Percentiles rank a stretch among this genome's conserved stretches.
phyloP scores from a whole-genome alignment of 2,888 invertebrate genomes.

The Noctua janthina region DNA sequence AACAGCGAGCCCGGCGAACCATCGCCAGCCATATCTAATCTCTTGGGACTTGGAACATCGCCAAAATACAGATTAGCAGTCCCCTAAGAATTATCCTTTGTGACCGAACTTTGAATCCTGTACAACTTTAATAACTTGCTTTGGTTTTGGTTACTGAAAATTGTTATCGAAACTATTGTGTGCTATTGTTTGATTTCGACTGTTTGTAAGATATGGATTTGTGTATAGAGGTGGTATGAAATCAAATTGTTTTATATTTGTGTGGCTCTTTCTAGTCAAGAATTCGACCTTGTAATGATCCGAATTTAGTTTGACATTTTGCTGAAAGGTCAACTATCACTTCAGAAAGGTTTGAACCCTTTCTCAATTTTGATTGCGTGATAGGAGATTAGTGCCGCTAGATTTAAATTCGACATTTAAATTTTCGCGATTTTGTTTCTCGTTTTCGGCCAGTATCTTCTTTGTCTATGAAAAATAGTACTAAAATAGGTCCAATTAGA shows the following conservation, averaged over 20 bases:
- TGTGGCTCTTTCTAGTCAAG: neutral
- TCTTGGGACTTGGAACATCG: conserved; percentile 78
- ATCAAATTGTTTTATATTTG: neutral
- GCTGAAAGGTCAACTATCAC: conserved; percentile 1
- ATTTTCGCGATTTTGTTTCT: neutral
- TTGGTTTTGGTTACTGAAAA: conserved; percentile 62
- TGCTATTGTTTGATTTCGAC: conserved; percentile 57
- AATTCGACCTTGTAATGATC: neutral
- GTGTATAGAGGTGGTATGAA: neutral
- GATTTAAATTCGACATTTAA: conserved; percentile 4
- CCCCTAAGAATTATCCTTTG: conserved; percentile 79
- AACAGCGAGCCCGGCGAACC: conserved; percentile 66
- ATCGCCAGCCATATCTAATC: conserved; percentile 76
- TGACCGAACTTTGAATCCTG: conserved; percentile 67
- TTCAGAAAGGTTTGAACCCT: neutral
- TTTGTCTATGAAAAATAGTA: conserved; percentile 24
- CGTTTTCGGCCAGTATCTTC: neutral
- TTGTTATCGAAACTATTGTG: conserved; percentile 63
- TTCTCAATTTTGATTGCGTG: neutral
- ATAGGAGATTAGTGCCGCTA: neutral
- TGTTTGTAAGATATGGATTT: conserved; percentile 38
- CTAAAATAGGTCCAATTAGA: conserved; percentile 14
- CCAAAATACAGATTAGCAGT: conserved; percentile 84
- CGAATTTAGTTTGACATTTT: conserved; percentile 10
- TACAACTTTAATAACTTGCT: conserved; percentile 68